A percentile compares a stretch with the other conserved stretches of the same genome.
Evolutionary conservation across 2,888 invertebrate genomes (phyloP).

Genomic region (Philopedon plagiatum): DNA sequence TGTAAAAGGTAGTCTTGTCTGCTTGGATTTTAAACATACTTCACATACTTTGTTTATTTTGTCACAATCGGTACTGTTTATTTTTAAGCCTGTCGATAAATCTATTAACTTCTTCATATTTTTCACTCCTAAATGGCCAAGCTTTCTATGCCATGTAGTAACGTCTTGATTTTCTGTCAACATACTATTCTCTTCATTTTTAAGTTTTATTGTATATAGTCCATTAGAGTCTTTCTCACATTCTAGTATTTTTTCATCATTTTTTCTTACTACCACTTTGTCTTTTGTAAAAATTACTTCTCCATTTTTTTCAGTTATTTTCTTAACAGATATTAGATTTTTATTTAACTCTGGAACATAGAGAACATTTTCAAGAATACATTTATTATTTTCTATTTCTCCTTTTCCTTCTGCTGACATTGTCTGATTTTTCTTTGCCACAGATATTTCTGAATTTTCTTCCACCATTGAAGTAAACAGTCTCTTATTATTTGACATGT

Average conservation of each 20-base stretch:
- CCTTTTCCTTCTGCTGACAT: constrained; percentile 40
- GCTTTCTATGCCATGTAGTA: constrained; percentile 52
- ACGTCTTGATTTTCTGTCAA: no score
- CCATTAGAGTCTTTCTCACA: constrained; percentile 38
- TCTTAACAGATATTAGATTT: constrained; percentile 58
- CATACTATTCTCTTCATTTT: no score
- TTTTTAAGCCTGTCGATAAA: not conserved
- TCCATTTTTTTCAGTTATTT: constrained; percentile 56
- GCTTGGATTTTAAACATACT: constrained; percentile 22
- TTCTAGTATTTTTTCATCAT: constrained; percentile 46
- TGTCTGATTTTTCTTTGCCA: constrained; percentile 43
- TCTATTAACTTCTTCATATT: constrained; percentile 16
- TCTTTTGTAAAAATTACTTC: constrained; percentile 54
- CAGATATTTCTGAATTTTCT: constrained; percentile 15
- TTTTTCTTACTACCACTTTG: constrained; percentile 50
- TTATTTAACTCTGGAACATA: constrained; percentile 57
- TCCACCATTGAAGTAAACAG: constrained; percentile 22
- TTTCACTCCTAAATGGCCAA: constrained; percentile 36
- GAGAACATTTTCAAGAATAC: constrained; percentile 52
- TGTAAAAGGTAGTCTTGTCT: constrained; percentile 55
- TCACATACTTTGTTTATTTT: constrained; percentile 27
- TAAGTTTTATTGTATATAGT: no score
- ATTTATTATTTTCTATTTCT: constrained; percentile 29
- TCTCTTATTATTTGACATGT: constrained; percentile 37
- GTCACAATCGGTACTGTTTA: not conserved